A percentile compares a stretch with the other conserved stretches of the same genome.
phyloP scores from a whole-genome alignment of 2,113 vertebrate species.

The Mixornis gularis region DNA sequence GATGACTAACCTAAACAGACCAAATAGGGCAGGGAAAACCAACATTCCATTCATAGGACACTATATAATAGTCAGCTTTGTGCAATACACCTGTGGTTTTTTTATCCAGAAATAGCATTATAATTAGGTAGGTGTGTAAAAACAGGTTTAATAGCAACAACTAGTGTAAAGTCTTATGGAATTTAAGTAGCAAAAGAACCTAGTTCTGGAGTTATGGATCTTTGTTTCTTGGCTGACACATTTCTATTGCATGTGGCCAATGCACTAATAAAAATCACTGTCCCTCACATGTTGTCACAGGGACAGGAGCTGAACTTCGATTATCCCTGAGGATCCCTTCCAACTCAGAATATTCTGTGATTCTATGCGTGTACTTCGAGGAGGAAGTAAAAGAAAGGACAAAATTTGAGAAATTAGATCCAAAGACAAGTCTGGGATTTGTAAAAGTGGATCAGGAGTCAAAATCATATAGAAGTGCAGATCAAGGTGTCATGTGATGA shows the following conservation, averaged over 20 bases:
- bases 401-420: not conserved
- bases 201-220: not conserved
- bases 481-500: not conserved
- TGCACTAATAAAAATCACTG: not conserved
- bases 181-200: not conserved
- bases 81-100: not conserved
- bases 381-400: not conserved
- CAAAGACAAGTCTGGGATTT: not conserved
- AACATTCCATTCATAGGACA: not conserved
- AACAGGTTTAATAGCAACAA: not conserved
- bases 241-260: not conserved
- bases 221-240: not conserved
- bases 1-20: not conserved
- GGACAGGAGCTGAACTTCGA: not conserved
- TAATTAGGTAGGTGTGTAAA: not conserved
- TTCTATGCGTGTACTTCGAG: not conserved
- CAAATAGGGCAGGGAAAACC: not conserved
- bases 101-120: not conserved
- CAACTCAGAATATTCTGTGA: not conserved
- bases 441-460: not conserved
- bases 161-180: not conserved
- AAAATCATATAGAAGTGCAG: not conserved
- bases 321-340: not conserved
- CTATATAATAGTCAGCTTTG: not conserved
- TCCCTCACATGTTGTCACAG: not conserved